These are phyloP conservation scores for Globodera ellingtonae DNA, from an alignment of 1,140 invertebrate genomes.

Conservation along the genomic window DNA sequence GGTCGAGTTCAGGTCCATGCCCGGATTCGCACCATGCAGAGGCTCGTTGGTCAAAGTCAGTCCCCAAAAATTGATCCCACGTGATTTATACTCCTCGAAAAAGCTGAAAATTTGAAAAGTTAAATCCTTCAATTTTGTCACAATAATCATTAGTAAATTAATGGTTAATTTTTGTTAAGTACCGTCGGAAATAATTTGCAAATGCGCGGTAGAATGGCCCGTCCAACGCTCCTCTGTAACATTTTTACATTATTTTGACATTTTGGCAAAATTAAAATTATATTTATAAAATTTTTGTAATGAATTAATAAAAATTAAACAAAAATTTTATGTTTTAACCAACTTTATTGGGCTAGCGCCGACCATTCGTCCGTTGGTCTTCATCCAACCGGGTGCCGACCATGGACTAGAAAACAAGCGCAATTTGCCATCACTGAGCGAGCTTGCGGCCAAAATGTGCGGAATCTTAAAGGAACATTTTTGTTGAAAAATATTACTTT, in stretches of 20 bases:
- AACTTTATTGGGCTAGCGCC: constrained; percentile 71
- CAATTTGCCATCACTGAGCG: constrained; percentile 66
- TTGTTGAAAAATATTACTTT: constrained; percentile 66
- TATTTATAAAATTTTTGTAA: too few species aligned
- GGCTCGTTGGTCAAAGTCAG: constrained; percentile 74
- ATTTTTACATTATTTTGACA: too few species aligned
- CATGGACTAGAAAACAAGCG: constrained; percentile 76
- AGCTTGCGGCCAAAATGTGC: constrained; percentile 70
- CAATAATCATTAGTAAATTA: constrained; percentile 5
- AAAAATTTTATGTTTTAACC: constrained; percentile 31
- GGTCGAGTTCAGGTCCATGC: constrained; percentile 66
- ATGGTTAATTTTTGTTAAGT: background rate
- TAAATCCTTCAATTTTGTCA: background rate
- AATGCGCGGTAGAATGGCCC: constrained; percentile 77
- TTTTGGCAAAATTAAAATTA: background rate
- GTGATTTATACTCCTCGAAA: constrained; percentile 70
- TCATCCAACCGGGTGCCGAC: constrained; percentile 90
- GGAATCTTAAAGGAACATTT: constrained; percentile 71
- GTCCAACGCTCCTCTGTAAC: constrained; percentile 69
- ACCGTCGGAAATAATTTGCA: constrained; percentile 76
- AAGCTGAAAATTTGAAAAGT: constrained; percentile 69
- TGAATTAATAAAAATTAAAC: too few species aligned
- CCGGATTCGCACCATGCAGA: constrained; percentile 57
- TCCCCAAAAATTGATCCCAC: constrained; percentile 73
- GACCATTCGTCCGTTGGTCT: constrained; percentile 74